phyloP scores from a whole-genome alignment of 1,140 invertebrate species.

The Hylyphantes graminicola region DNA sequence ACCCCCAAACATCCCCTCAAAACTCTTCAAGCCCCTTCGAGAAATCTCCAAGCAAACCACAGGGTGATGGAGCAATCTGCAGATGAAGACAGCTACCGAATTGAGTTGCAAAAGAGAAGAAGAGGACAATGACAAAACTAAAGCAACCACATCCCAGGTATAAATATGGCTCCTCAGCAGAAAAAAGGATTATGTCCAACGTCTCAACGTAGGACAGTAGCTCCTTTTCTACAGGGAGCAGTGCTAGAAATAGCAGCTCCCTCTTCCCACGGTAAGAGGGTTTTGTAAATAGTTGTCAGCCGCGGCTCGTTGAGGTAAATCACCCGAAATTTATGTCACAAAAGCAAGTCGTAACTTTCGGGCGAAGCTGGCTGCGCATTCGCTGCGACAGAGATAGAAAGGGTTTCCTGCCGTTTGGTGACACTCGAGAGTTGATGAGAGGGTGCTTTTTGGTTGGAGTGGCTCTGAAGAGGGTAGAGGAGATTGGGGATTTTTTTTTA shows the following conservation, averaged over 20 bases:
- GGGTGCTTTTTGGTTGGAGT: background rate
- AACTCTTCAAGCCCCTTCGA: background rate
- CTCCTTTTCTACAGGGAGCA: background rate
- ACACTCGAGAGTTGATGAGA: background rate
- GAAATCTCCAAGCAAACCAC: background rate
- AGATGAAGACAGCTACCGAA: no score
- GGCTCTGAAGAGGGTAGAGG: no score
- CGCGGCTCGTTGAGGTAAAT: slow-evolving; percentile 19
- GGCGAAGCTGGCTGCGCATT: background rate
- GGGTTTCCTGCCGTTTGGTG: background rate
- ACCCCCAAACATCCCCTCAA: background rate
- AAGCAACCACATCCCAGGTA: no score
- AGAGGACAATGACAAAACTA: no score
- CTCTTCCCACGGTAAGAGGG: background rate
- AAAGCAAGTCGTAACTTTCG: slow-evolving; percentile 16
- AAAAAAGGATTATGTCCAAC: no score
- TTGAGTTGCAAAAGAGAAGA: no score
- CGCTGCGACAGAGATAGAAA: slow-evolving; percentile 8
- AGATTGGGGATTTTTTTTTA: no score
- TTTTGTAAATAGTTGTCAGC: slow-evolving; percentile 42
- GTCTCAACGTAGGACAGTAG: no score
- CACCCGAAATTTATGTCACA: slow-evolving; percentile 37
- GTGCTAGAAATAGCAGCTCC: slow-evolving; percentile 31
- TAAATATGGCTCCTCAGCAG: no score
- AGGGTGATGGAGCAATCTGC: no score